Evolutionary conservation across 2,797 vertebrate species (phyloP).

Genomic region (Capromys pilorides): DNA sequence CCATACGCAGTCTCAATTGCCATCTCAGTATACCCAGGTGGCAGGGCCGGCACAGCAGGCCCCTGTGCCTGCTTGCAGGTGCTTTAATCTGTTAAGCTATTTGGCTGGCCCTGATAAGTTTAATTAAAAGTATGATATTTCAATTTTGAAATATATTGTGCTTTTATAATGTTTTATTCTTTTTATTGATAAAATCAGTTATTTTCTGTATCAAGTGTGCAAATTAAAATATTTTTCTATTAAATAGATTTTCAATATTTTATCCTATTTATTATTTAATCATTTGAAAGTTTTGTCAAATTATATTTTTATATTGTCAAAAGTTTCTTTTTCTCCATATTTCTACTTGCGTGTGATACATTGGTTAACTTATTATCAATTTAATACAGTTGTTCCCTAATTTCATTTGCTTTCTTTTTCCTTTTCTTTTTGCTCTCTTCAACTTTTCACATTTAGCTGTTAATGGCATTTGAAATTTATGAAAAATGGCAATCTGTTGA

Average conservation of each 20-base stretch:
- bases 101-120: not conserved
- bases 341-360: not conserved
- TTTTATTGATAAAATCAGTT: not conserved
- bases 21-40: too few species aligned
- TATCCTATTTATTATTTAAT: not conserved
- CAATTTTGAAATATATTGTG: not conserved
- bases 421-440: too few species aligned
- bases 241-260: not conserved
- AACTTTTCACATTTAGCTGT: not conserved
- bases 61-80: too few species aligned
- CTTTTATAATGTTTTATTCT: not conserved
- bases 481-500: not conserved
- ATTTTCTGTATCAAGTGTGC: not conserved
- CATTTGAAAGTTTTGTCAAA: not conserved
- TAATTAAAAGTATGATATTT: not conserved
- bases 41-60: too few species aligned
- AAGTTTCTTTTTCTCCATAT: not conserved
- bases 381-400: not conserved
- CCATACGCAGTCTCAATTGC: too few species aligned
- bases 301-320: not conserved
- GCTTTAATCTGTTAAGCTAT: too few species aligned
- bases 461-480: not conserved
- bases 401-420: not conserved
- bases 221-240: slow-evolving; percentile 23
- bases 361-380: not conserved